Base-by-base conservation (phyloP, 2,113 vertebrate species). In the Podarcis raffonei region DNA sequence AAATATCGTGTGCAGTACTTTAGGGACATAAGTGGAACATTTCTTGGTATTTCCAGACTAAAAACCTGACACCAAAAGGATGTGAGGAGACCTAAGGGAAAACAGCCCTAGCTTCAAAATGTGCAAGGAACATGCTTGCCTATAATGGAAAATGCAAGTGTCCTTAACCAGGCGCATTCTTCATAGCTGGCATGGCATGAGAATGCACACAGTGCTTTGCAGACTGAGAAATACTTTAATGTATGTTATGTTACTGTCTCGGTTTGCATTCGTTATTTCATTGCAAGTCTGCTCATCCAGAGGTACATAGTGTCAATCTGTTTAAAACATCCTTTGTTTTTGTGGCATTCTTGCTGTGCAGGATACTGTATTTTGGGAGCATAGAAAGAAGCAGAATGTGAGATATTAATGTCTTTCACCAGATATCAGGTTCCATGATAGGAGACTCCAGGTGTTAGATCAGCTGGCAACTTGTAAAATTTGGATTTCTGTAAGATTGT, bases 91-190 rank as follows among this genome's bases (percentile, higher is more conserved):
- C 18, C 3, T 2, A 80, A 89, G 32, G 71, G 30, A 22, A 68
- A 0, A 0, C 1, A 3, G n/a, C 32, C 7, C 7, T 1, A 0
- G 5, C 62, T 68, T 35, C 32, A 4, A 15, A 1, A 0, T 20
- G 3, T 81, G 27, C 0, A 2, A 37, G 57, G 23, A 27, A 75
- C 13, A 18, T 0, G 0, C 32, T 68, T 42, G 27, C 35, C 12
- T 30, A 81, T 12, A 15, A 30, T 57, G 25, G 59, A 66, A 65
- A 0, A 0, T 9, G 57, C 48, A 71, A 74, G 32, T 25, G 37
- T 68, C 39, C 53, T 37, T 53, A 80, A 69, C 20, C 20, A 82
- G 35, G 69, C 32, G 65, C 69, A 75, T 3, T n/a, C 59, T 37
- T 65, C 74, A 39, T 42, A 39, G 72, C 37, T 83, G 30, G 42